Evolutionary conservation across 2,888 invertebrate species (phyloP).

Genomic region (Nephrotoma guestfalica): DNA sequence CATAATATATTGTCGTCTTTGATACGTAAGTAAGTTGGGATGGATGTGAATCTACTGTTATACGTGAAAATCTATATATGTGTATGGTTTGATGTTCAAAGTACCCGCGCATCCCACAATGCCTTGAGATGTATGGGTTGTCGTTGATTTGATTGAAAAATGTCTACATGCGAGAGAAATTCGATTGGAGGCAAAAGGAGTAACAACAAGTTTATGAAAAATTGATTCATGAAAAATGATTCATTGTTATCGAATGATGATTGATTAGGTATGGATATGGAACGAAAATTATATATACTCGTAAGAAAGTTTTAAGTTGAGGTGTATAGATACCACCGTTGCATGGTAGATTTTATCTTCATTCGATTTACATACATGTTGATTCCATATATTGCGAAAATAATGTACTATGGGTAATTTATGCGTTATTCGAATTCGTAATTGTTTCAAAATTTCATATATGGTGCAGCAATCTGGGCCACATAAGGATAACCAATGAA

Average conservation of each 20-base stretch:
- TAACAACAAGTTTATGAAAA: neutral
- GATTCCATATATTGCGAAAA: neutral
- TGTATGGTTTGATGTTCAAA: neutral
- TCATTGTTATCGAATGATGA: neutral
- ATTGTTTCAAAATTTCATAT: neutral
- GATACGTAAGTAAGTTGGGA: neutral
- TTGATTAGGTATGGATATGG: neutral
- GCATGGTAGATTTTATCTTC: neutral
- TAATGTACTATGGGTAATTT: neutral
- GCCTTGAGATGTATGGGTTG: neutral
- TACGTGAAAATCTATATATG: neutral
- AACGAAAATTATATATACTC: neutral
- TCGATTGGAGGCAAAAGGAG: neutral
- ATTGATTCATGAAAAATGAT: neutral
- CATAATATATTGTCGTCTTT: neutral
- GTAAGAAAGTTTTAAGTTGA: neutral
- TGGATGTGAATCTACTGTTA: neutral
- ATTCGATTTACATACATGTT: neutral
- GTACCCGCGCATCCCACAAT: neutral
- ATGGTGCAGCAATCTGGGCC: neutral
- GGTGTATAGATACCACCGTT: neutral
- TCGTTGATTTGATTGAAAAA: neutral
- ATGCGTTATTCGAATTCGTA: neutral
- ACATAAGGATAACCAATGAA: too few species aligned
- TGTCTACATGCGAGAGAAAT: neutral